Base-by-base conservation (phyloP, 2,113 vertebrate genomes). In the Acanthisitta chloris region DNA sequence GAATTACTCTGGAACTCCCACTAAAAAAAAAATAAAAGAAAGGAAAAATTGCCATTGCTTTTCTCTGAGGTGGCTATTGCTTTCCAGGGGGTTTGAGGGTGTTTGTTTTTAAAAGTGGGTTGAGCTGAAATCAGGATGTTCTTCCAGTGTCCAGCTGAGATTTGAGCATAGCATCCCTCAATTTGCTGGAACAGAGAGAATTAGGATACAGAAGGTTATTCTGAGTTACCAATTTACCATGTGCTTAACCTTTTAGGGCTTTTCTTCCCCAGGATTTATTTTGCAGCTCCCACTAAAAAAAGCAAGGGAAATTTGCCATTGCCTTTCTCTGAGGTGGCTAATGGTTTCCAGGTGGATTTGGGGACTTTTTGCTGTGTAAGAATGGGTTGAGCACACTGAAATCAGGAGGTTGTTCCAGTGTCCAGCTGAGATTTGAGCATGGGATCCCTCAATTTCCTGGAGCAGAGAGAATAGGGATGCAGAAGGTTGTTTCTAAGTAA, bases 131-230 rank as follows among this genome's bases (percentile, higher is more conserved):
- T 65, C 1, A 0, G 34, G 73, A 38, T 36, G 36, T 18, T 70
- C 40, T 38, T 28, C 12, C 19, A 19, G 2, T 9, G 29, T 40
- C 31, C 62, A 21, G 0, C 2, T 34, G 78, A 20, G 8, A 14
- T 17, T 12, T 55, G 21, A 61, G 62, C 10, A 0, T 6, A 57
- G 8, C 13, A 14, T 34, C 31, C 40, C 28, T 73, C 16, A 8
- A 0, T 94, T 51, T 94, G 29, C 14, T 40, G 7, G 0, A 14
- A 13, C 6, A 1, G 40, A 34, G n/a, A 33, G 42, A 45, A 36
- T 0, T 52, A 40, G 33, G 66, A 16, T 33, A 21, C 19, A 2
- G 74, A 52, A n/a, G n/a, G n/a, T n/a, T n/a, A n/a, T n/a, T n/a
- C n/a, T n/a, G n/a, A n/a, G n/a, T n/a, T n/a, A n/a, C n/a, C n/a